Conservation (phyloP, 2,113 vertebrate genomes). For the Typhlomys cinereus region DNA sequence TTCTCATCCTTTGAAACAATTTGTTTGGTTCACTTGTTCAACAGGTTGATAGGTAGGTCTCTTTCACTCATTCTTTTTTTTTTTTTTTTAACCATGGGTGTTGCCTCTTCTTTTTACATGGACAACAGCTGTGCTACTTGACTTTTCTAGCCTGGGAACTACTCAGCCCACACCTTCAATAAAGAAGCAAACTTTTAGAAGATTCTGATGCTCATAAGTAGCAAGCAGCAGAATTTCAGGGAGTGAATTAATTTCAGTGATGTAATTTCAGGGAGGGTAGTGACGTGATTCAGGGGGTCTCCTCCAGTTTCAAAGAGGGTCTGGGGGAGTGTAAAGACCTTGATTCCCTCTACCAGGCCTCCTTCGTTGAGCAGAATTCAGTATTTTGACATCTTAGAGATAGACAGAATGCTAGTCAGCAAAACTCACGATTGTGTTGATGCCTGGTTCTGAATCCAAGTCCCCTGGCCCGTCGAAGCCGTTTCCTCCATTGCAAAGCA, state of each 20-base stretch:
- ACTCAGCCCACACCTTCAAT: constrained; percentile 2
- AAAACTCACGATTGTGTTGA: neutral
- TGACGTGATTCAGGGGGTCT: neutral
- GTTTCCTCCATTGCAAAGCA: neutral
- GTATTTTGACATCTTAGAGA: neutral
- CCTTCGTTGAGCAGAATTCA: neutral
- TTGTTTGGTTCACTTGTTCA: constrained; percentile 12
- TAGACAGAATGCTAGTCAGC: neutral
- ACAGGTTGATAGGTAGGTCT: neutral
- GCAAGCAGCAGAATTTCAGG: neutral
- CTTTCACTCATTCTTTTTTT: neutral
- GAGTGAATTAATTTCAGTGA: too few species aligned
- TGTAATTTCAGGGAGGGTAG: too few species aligned
- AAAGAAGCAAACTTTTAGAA: neutral
- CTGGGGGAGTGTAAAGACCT: neutral
- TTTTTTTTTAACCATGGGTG: neutral
- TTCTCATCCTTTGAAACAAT: neutral
- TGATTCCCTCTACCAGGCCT: neutral
- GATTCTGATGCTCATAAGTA: neutral
- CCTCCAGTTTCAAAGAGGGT: neutral
- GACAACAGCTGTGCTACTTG: neutral
- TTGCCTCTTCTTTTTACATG: constrained; percentile 34
- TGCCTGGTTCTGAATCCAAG: neutral
- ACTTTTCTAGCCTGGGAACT: constrained; percentile 10
- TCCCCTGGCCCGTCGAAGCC: neutral